Percentiles rank a stretch among this genome's conserved stretches.
These are phyloP conservation scores for Coregonus suidteri DNA, from an alignment of 2,797 vertebrate genomes.

Conservation along the genomic window DNA sequence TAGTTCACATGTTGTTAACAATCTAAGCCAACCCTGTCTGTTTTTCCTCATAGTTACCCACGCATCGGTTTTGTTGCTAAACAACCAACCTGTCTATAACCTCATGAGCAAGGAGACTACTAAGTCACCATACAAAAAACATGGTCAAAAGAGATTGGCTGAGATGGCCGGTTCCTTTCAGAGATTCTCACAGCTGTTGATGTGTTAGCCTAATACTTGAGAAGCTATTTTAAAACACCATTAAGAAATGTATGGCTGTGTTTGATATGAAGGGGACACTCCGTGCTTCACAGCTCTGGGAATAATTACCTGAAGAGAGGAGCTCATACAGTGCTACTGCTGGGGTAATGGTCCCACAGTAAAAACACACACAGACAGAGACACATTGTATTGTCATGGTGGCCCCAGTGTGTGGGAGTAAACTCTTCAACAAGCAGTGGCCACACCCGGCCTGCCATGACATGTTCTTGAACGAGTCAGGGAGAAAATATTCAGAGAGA, in stretches of 20 bases:
- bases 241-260: neutral
- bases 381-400: slow-evolving; percentile 9
- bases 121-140: neutral
- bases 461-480: slow-evolving; percentile 55
- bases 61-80: too few relatives aligned
- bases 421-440: slow-evolving; percentile 40
- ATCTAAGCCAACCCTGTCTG: neutral
- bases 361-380: neutral
- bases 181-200: neutral
- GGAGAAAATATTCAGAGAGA: slow-evolving; percentile 20
- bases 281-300: neutral
- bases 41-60: too few relatives aligned
- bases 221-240: neutral
- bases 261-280: slow-evolving; percentile 8
- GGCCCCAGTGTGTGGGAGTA: slow-evolving; percentile 35
- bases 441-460: slow-evolving; percentile 47
- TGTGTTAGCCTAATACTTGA: neutral
- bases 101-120: neutral
- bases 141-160: neutral
- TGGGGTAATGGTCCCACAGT: neutral
- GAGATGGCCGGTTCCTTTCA: neutral
- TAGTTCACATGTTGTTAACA: neutral
- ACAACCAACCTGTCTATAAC: too few relatives aligned
- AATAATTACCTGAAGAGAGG: neutral
- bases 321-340: slow-evolving; percentile 1